Conservation (phyloP, 2,888 invertebrate species). For the Hydraecia micacea region DNA sequence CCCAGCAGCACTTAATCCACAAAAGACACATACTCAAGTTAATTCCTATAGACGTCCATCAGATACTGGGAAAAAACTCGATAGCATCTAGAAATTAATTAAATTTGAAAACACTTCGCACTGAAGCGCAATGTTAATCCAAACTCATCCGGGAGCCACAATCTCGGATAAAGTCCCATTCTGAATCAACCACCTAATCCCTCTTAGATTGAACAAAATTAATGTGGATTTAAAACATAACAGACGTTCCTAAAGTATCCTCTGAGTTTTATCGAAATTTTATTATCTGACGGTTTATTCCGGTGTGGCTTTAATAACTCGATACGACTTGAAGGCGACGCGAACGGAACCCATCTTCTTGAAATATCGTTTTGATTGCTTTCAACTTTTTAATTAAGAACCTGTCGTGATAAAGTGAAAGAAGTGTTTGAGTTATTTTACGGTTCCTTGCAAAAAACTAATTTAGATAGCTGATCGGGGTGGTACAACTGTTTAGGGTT, state of each 20-base stretch:
- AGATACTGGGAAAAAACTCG: conserved; percentile 52
- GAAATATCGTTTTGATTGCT: conserved; percentile 72
- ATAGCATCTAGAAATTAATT: conserved; percentile 70
- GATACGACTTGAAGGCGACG: conserved; percentile 67
- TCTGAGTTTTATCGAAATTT: conserved; percentile 70
- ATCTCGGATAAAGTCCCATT: conserved; percentile 62
- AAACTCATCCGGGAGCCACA: conserved; percentile 53
- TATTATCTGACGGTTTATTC: conserved; percentile 70
- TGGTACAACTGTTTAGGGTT: conserved; percentile 46
- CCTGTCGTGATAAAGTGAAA: conserved; percentile 60
- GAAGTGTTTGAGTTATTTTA: conserved; percentile 63
- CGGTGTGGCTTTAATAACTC: conserved; percentile 69
- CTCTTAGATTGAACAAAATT: conserved; percentile 80
- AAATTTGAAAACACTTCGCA: conserved; percentile 67
- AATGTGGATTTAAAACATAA: conserved; percentile 77
- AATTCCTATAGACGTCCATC: conserved; percentile 42
- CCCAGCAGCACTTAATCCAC: conserved; percentile 27
- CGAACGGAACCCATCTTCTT: conserved; percentile 62
- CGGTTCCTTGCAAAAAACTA: conserved; percentile 59
- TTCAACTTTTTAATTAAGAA: conserved; percentile 78
- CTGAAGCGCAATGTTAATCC: conserved; percentile 57
- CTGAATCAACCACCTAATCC: conserved; percentile 72
- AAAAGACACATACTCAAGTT: conserved; percentile 31
- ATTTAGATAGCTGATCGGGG: conserved; percentile 59
- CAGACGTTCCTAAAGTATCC: conserved; percentile 69